Conservation (phyloP, 2,797 vertebrate genomes). For the Antrozous pallidus region DNA sequence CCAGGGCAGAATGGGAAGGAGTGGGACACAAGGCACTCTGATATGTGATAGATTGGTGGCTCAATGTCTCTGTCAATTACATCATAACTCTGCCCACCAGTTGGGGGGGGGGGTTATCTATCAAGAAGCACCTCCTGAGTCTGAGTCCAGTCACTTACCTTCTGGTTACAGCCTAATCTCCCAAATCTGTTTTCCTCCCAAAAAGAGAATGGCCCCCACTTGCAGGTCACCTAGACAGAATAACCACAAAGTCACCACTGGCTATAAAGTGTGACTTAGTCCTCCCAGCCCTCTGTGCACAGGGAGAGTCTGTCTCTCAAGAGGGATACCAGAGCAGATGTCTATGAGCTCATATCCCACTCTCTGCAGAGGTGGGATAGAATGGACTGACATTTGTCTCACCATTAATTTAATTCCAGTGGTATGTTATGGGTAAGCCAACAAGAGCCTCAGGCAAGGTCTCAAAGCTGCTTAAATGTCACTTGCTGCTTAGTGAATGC, state of each 20-base stretch:
- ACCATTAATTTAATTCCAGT: background rate
- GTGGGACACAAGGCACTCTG: no score
- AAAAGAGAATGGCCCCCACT: background rate
- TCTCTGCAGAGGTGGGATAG: background rate
- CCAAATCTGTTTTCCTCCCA: background rate
- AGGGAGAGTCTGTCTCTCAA: background rate
- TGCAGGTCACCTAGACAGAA: background rate
- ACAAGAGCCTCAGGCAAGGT: background rate
- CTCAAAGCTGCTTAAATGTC: constrained; percentile 7
- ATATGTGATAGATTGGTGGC: no score
- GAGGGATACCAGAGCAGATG: background rate
- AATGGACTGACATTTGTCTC: background rate
- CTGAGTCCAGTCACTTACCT: background rate
- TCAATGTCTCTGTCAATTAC: no score
- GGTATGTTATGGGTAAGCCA: background rate
- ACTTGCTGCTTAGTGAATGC: background rate
- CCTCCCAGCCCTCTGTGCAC: background rate
- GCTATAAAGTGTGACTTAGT: background rate
- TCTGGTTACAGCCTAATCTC: background rate
- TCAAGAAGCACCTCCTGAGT: background rate
- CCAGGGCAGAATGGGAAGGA: no score
- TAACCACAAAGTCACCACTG: background rate
- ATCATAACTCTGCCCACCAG: no score
- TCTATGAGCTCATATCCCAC: background rate
- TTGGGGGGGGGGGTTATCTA: no score